These are phyloP conservation scores for Sphaerophoria taeniata DNA, from an alignment of 2,888 invertebrate species.

Conservation along the genomic window DNA sequence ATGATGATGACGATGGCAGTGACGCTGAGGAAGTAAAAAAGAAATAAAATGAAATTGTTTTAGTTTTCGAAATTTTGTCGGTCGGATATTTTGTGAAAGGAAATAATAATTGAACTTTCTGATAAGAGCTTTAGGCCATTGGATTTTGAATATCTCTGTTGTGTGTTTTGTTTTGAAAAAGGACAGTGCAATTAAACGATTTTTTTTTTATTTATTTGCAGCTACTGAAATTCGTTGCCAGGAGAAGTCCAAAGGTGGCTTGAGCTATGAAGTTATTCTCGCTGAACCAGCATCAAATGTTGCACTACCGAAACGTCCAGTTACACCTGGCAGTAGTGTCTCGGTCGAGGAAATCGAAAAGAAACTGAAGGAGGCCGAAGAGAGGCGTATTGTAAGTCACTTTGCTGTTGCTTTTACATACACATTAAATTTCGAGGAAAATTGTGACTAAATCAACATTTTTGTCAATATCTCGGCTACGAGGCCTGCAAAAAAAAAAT, in stretches of 20 bases:
- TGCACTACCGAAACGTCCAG: conserved; percentile 87
- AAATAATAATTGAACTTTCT: conserved; percentile 28
- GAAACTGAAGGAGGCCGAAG: conserved; percentile 96
- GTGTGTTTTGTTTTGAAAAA: not conserved
- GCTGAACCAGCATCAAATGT: conserved; percentile 89
- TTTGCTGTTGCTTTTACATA: no score
- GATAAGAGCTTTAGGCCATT: conserved; percentile 5
- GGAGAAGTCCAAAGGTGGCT: conserved; percentile 95
- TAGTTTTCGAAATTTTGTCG: not conserved
- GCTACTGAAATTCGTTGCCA: conserved; percentile 96
- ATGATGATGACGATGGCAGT: not conserved
- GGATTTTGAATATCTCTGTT: not conserved
- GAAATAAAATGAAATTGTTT: conserved; percentile 16
- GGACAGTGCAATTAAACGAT: conserved; percentile 7
- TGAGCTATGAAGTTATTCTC: conserved; percentile 95
- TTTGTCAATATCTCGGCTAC: no score
- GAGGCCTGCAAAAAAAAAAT: no score
- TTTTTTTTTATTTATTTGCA: conserved; percentile 78
- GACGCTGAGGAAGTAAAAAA: not conserved
- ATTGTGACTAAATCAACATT: no score
- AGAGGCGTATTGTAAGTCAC: conserved; percentile 92
- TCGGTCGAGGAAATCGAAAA: conserved; percentile 95
- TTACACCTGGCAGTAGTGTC: conserved; percentile 86
- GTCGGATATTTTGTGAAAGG: not conserved
- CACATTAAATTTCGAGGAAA: no score